Conservation (phyloP, 1,140 invertebrate species). For the Archegozetes longisetosus region DNA sequence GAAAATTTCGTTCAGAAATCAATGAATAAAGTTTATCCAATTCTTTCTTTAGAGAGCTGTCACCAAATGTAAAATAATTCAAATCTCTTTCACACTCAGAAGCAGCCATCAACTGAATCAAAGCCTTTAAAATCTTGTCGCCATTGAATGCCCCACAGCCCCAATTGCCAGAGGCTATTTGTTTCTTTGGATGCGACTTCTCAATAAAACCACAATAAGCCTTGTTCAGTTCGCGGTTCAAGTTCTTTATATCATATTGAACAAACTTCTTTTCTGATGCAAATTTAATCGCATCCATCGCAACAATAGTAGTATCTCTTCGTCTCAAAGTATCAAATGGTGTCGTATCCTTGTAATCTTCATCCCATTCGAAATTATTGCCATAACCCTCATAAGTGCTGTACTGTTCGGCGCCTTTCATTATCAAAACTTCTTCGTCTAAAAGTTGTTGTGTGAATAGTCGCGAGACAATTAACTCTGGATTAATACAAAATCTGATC, state of each 20-base stretch:
- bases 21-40: too few species aligned
- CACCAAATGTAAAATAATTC: slow-evolving; percentile 78
- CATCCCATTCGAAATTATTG: slow-evolving; percentile 59
- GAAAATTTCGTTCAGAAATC: too few species aligned
- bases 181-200: neutral
- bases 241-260: slow-evolving; percentile 30
- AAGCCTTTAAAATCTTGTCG: slow-evolving; percentile 62
- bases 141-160: slow-evolving; percentile 90
- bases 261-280: slow-evolving; percentile 14
- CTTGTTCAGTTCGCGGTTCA: slow-evolving; percentile 66
- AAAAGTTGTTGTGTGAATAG: slow-evolving; percentile 70
- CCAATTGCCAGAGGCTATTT: slow-evolving; percentile 83
- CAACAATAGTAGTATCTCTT: slow-evolving; percentile 57
- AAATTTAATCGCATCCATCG: slow-evolving; percentile 58
- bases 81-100: slow-evolving; percentile 46
- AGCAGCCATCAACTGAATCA: slow-evolving; percentile 80
- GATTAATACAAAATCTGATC: slow-evolving; percentile 88
- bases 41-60: slow-evolving; percentile 48
- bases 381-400: slow-evolving; percentile 72
- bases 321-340: slow-evolving; percentile 50
- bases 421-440: slow-evolving; percentile 63
- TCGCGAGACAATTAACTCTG: slow-evolving; percentile 72
- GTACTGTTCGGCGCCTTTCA: slow-evolving; percentile 48
- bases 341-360: slow-evolving; percentile 50
- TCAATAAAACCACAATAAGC: slow-evolving; percentile 23